phyloP scores from a whole-genome alignment of 2,888 invertebrate species.

The Ichneumoninae sp. region DNA sequence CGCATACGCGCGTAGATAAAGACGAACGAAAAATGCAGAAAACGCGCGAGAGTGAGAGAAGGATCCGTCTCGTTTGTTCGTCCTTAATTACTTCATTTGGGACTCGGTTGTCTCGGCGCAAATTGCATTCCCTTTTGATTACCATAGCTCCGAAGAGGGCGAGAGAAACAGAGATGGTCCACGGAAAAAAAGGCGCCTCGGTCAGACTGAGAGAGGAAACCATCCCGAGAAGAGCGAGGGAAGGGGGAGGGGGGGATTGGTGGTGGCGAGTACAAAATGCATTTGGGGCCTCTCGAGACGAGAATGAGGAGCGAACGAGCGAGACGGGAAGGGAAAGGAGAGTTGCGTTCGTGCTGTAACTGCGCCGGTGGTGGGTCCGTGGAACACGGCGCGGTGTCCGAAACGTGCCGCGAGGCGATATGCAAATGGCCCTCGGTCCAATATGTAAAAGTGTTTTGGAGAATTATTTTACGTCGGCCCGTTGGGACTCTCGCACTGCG shows the following conservation, averaged over 20 bases:
- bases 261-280: conserved; percentile 39
- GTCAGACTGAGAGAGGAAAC: conserved; percentile 25
- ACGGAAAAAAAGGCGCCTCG: conserved; percentile 1
- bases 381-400: conserved; percentile 58
- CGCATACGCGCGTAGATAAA: conserved; percentile 69
- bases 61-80: conserved; percentile 62
- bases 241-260: not conserved
- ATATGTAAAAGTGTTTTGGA: conserved; percentile 72
- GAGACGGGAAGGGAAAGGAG: conserved; percentile 40
- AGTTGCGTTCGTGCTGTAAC: conserved; percentile 54
- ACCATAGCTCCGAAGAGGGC: conserved; percentile 55
- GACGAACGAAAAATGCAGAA: conserved; percentile 57
- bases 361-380: conserved; percentile 52
- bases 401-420: conserved; percentile 68
- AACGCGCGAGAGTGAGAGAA: conserved; percentile 46
- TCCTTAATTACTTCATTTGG: conserved; percentile 69
- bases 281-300: conserved; percentile 43
- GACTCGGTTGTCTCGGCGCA: conserved; percentile 66
- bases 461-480: conserved; percentile 70
- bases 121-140: conserved; percentile 70
- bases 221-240: not conserved
- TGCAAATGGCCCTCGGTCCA: conserved; percentile 69
- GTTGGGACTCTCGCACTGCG: conserved; percentile 59
- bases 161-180: conserved; percentile 38
- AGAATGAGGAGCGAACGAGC: conserved; percentile 40